These are phyloP conservation scores for Anas acuta DNA, from an alignment of 2,797 vertebrate species.

Conservation along the genomic window DNA sequence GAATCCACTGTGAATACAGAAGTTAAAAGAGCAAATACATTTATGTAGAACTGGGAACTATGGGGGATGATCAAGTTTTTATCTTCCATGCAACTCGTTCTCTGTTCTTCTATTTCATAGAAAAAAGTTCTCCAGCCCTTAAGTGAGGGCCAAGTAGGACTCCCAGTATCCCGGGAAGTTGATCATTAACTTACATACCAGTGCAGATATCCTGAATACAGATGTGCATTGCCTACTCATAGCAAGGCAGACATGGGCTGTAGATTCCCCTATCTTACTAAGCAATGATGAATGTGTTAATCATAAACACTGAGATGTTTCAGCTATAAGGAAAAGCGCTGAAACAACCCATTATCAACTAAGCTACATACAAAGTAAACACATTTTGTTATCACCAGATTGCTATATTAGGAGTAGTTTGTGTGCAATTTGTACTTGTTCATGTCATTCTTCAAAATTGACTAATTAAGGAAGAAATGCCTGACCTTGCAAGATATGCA, in stretches of 20 bases:
- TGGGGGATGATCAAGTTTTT: background rate
- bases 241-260: background rate
- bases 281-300: background rate
- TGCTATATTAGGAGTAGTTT: background rate
- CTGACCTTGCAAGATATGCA: background rate
- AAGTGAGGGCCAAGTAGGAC: background rate
- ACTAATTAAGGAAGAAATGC: background rate
- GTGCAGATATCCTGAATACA: background rate
- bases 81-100: background rate
- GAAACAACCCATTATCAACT: background rate
- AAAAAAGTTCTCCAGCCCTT: background rate
- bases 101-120: background rate
- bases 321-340: background rate
- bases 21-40: background rate
- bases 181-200: background rate
- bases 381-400: background rate
- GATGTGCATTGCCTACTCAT: background rate
- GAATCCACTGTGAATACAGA: background rate
- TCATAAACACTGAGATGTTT: background rate
- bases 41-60: background rate
- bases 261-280: background rate
- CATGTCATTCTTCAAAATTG: background rate
- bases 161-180: background rate
- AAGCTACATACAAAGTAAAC: background rate
- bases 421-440: background rate